Evolutionary conservation across 2,797 vertebrate species (phyloP).

Genomic region (Agapornis canus): DNA sequence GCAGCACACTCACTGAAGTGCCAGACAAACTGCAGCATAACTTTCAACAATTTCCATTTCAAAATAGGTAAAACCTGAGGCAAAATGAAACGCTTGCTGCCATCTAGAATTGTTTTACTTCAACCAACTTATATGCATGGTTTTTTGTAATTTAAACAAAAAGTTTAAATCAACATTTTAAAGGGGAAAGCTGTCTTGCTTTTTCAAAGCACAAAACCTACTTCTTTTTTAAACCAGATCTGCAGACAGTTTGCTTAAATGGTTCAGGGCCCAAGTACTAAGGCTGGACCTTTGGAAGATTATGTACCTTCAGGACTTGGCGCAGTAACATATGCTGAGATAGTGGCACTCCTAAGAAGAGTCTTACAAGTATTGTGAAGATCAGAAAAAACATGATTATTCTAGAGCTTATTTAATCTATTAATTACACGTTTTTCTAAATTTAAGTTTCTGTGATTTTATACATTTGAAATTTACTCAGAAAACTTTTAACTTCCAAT

Average conservation of each 20-base stretch:
- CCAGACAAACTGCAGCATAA: not conserved
- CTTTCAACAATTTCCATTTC: not conserved
- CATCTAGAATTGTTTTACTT: not conserved
- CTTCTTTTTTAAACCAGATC: not conserved
- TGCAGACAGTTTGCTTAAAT: not conserved
- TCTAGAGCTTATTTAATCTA: not conserved
- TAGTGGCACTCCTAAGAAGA: not conserved
- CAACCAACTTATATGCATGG: not conserved
- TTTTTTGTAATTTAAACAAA: not conserved
- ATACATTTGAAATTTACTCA: not conserved
- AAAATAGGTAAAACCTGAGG: not conserved
- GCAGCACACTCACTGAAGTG: not conserved
- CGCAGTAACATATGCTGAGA: not conserved
- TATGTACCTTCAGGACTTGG: not conserved
- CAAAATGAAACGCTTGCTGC: not conserved
- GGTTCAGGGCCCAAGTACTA: not conserved
- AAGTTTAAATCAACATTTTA: not conserved
- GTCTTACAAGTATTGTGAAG: not conserved
- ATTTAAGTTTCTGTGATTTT: not conserved
- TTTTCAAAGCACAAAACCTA: not conserved
- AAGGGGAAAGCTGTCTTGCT: not conserved
- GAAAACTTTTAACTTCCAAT: not conserved
- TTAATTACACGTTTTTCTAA: not conserved
- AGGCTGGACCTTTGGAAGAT: not conserved
- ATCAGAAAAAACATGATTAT: not conserved